Evolutionary conservation across 92 coral and sea anemone genomes (phyloP).

Genomic region (Umimayanthus kanabou): DNA sequence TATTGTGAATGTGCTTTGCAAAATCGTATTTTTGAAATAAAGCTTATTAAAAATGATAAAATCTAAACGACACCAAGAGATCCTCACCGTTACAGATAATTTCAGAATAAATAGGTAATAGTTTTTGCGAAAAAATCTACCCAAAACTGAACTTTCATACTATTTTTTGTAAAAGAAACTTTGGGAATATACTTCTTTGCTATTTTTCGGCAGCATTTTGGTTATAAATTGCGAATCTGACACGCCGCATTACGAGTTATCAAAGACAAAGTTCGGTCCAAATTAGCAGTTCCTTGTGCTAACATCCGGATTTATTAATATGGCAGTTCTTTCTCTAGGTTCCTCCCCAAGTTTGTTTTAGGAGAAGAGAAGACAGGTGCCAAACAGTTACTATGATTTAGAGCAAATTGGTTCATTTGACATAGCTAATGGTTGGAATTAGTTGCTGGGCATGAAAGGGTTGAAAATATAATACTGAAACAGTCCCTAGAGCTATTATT

Average conservation of each 20-base stretch:
- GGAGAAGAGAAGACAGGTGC: neutral
- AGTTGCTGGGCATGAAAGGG: neutral
- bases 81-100: no score
- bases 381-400: neutral
- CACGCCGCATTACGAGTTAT: no score
- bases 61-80: no score
- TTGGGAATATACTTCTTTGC: neutral
- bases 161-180: no score
- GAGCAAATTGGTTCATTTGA: neutral
- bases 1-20: no score
- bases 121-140: neutral
- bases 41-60: no score
- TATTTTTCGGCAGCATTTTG: neutral
- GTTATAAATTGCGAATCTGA: neutral
- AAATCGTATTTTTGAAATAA: no score
- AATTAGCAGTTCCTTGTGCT: neutral
- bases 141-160: no score
- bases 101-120: no score
- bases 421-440: neutral
- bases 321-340: neutral
- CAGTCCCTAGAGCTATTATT: no score
- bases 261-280: neutral
- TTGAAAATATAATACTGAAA: no score
- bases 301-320: neutral
- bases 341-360: neutral